phyloP scores from a whole-genome alignment of 2,797 vertebrate species.

The Neostethus bicornis region DNA sequence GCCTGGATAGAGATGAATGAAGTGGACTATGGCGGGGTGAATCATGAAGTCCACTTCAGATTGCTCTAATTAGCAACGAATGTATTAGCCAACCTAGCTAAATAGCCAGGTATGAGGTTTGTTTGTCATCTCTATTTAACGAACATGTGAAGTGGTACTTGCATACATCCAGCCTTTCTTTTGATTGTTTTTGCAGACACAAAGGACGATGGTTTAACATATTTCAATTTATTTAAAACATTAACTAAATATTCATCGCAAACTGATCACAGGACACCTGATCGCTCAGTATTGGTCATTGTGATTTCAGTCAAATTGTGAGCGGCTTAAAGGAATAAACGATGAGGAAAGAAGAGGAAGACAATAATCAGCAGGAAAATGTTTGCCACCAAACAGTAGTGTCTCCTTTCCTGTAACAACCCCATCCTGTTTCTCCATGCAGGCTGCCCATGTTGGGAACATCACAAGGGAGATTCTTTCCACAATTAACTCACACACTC shows the following conservation, averaged over 20 bases:
- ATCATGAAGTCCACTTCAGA: constrained; percentile 71
- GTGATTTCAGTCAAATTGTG: too few species aligned
- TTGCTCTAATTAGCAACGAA: constrained; percentile 70
- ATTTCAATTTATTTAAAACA: background rate
- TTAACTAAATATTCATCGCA: background rate
- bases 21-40: constrained; percentile 47
- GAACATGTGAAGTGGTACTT: background rate
- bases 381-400: background rate
- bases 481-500: constrained; percentile 74
- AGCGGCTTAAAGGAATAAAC: background rate
- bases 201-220: background rate
- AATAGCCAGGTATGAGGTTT: constrained; percentile 31
- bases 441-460: constrained; percentile 60
- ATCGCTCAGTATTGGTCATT: background rate
- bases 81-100: constrained; percentile 50
- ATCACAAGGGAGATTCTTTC: constrained; percentile 76
- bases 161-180: constrained; percentile 4
- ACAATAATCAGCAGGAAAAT: background rate
- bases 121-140: constrained; percentile 27
- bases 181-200: constrained; percentile 20
- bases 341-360: background rate
- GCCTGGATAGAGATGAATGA: constrained; percentile 65
- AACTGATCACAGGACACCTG: background rate
- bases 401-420: constrained; percentile 5
- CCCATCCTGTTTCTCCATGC: constrained; percentile 24